Conservation (phyloP, 35 echinoderm and acorn worm species). For the Heliocidaris tuberculata region DNA sequence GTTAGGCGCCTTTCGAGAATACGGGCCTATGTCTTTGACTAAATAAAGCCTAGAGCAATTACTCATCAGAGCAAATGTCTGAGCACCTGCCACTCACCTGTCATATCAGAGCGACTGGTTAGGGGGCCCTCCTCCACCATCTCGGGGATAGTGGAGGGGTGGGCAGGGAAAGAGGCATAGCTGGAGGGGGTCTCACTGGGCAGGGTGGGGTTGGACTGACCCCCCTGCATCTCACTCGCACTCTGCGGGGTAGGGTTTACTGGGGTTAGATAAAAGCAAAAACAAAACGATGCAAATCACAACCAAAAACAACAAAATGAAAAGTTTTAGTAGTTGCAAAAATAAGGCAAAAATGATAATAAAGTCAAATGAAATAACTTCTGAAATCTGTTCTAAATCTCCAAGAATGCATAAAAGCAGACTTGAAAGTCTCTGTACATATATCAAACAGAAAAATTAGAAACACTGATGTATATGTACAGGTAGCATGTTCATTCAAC, state of each 20-base stretch:
- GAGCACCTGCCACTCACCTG: background rate
- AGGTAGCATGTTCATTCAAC: too few relatives aligned
- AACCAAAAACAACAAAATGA: background rate
- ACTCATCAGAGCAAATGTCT: too few relatives aligned
- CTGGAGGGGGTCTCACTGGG: slow-evolving; percentile 61
- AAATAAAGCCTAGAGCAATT: too few relatives aligned
- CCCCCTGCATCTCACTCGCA: background rate
- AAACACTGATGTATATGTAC: too few relatives aligned
- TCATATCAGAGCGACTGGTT: background rate
- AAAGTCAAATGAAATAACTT: background rate
- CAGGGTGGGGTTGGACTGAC: background rate
- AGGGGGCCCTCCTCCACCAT: slow-evolving; percentile 8
- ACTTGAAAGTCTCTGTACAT: background rate
- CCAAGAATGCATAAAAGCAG: background rate
- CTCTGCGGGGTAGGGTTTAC: slow-evolving; percentile 42
- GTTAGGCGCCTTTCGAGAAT: too few relatives aligned
- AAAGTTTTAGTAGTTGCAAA: background rate
- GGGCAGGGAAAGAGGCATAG: slow-evolving; percentile 41
- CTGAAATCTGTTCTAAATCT: background rate
- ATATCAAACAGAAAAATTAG: too few relatives aligned
- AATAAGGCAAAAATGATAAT: background rate
- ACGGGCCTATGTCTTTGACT: too few relatives aligned
- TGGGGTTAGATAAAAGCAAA: slow-evolving; percentile 27
- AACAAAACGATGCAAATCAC: background rate
- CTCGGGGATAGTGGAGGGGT: slow-evolving; percentile 21